A percentile compares a stretch with the other conserved stretches of the same genome.
phyloP scores from a whole-genome alignment of 2,113 vertebrate species.

The Scomber scombrus region DNA sequence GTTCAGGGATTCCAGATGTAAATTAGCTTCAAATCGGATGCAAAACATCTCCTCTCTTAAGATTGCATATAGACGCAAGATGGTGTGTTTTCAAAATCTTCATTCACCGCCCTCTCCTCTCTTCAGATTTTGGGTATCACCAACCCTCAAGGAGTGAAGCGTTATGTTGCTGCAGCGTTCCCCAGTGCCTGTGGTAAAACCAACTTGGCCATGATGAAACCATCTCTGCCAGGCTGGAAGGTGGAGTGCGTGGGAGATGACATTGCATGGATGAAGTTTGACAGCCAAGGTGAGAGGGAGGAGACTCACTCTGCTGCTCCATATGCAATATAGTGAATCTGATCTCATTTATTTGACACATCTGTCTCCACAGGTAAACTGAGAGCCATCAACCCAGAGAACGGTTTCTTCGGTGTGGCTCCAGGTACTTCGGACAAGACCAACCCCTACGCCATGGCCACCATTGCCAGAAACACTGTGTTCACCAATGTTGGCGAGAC shows the following conservation, averaged over 20 bases:
- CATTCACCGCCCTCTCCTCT: background rate
- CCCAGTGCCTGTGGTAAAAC: constrained; percentile 99
- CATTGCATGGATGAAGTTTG: constrained; percentile 99
- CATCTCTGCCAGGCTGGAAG: constrained; percentile 94
- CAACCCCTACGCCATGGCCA: constrained; percentile 96
- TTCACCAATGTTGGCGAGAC: constrained; percentile 98
- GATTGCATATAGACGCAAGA: no score
- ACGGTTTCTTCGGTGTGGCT: constrained; percentile 97
- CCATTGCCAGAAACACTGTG: constrained; percentile 93
- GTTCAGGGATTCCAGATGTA: no score
- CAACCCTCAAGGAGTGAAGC: constrained; percentile 94
- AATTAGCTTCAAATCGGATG: no score
- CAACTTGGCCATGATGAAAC: constrained; percentile 98
- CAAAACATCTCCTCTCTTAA: no score
- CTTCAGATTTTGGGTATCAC: constrained; percentile 95
- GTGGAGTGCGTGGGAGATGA: constrained; percentile 97
- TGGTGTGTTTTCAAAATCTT: no score
- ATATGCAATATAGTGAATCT: background rate
- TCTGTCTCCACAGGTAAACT: constrained; percentile 89
- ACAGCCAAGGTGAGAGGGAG: constrained; percentile 88
- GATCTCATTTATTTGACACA: background rate
- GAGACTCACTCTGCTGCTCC: background rate
- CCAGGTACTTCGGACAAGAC: constrained; percentile 96
- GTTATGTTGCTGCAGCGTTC: constrained; percentile 95
- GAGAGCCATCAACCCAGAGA: constrained; percentile 98